Conservation (phyloP, 2,888 invertebrate species). For the Silvanus unidentatus region DNA sequence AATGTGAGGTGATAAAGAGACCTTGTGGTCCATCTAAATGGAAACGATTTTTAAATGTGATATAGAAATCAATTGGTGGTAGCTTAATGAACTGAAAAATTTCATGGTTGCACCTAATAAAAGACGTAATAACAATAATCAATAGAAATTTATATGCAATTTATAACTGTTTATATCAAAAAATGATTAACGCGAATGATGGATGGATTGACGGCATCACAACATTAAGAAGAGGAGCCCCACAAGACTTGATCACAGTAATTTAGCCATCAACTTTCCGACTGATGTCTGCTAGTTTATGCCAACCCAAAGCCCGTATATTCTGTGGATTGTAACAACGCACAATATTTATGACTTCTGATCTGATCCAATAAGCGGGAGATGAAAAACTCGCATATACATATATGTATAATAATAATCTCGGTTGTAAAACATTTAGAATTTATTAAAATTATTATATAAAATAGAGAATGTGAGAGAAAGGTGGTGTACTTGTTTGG, state of each 20-base stretch:
- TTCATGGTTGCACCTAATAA: slow-evolving; percentile 43
- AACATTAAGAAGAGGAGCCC: slow-evolving; percentile 36
- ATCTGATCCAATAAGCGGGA: slow-evolving; percentile 7
- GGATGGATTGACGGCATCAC: slow-evolving; percentile 43
- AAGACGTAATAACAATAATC: slow-evolving; percentile 46
- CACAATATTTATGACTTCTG: slow-evolving; percentile 28
- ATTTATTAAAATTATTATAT: not conserved
- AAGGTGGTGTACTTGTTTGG: slow-evolving; percentile 13
- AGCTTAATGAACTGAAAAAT: slow-evolving; percentile 36
- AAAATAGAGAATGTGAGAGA: slow-evolving; percentile 11
- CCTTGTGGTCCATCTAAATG: too few species aligned
- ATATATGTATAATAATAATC: not conserved
- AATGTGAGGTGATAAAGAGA: too few species aligned
- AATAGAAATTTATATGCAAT: slow-evolving; percentile 43
- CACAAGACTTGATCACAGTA: slow-evolving; percentile 45
- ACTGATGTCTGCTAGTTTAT: slow-evolving; percentile 18
- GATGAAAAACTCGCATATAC: slow-evolving; percentile 12
- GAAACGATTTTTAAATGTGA: too few species aligned
- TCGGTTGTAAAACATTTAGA: not conserved
- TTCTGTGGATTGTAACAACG: slow-evolving; percentile 11
- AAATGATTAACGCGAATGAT: slow-evolving; percentile 44
- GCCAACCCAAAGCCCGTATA: slow-evolving; percentile 14
- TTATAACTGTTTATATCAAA: slow-evolving; percentile 46
- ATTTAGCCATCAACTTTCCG: slow-evolving; percentile 43
- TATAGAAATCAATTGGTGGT: slow-evolving; percentile 19